These are phyloP conservation scores for Spondyliosoma cantharus DNA, from an alignment of 2,797 vertebrate genomes.

Conservation along the genomic window DNA sequence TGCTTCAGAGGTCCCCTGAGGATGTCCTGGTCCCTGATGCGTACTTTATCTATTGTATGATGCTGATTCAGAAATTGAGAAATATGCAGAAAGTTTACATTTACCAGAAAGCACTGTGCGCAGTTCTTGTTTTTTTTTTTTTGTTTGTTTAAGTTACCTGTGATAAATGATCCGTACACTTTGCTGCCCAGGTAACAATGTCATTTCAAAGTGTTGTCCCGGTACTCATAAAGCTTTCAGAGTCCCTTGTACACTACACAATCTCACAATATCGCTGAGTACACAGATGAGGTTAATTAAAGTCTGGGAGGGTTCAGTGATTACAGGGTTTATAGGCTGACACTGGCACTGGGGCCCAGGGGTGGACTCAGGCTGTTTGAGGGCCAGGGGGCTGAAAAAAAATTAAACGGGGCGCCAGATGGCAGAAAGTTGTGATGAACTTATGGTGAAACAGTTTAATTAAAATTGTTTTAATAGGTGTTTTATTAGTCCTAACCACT, in stretches of 20 bases:
- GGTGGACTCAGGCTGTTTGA: background rate
- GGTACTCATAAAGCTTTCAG: background rate
- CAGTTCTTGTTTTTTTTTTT: background rate
- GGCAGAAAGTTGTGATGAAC: background rate
- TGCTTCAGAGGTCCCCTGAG: too few species aligned
- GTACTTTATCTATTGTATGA: background rate
- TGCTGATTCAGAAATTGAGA: background rate
- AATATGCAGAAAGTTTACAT: background rate
- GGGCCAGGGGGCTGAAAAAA: background rate
- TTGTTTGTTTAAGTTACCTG: background rate
- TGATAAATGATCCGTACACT: background rate
- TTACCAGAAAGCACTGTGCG: background rate
- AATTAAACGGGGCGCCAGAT: too few species aligned
- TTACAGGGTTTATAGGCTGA: constrained; percentile 10
- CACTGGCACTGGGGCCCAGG: background rate
- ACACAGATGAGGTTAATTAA: constrained; percentile 43
- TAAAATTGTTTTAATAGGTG: background rate
- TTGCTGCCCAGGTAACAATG: background rate
- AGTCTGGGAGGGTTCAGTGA: constrained; percentile 23
- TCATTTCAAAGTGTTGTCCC: background rate
- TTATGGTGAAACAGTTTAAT: background rate
- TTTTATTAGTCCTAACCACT: background rate
- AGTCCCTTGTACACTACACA: background rate
- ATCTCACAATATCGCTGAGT: constrained; percentile 17
- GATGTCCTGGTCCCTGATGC: too few species aligned